phyloP scores from a whole-genome alignment of 2,888 invertebrate genomes.

The Thymelicus lineola region DNA sequence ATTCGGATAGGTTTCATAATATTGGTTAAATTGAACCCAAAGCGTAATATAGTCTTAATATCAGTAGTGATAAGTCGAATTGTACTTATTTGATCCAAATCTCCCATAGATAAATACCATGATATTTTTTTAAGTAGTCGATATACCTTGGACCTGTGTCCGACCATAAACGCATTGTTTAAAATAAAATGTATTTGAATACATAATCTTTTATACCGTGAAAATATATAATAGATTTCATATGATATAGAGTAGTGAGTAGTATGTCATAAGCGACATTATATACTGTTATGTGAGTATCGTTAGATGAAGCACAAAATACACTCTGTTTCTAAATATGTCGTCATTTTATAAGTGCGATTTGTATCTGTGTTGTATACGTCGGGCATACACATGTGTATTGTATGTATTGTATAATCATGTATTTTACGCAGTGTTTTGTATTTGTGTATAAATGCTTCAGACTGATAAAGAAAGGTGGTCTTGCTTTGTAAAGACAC shows the following conservation, averaged over 20 bases:
- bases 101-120: conserved; percentile 34
- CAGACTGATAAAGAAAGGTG: conserved; percentile 56
- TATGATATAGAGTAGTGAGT: conserved; percentile 37
- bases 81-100: conserved; percentile 46
- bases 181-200: conserved; percentile 37
- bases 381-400: conserved; percentile 61
- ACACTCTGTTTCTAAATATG: conserved; percentile 64
- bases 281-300: conserved; percentile 45
- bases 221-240: conserved; percentile 46
- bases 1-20: conserved; percentile 35
- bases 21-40: conserved; percentile 55
- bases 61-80: conserved; percentile 44
- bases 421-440: conserved; percentile 64
- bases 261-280: conserved; percentile 27
- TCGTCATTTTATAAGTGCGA: conserved; percentile 51
- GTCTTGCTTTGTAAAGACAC: conserved; percentile 56
- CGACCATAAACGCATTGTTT: conserved; percentile 37
- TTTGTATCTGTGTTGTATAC: conserved; percentile 69
- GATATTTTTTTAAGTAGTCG: conserved; percentile 38
- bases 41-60: conserved; percentile 54
- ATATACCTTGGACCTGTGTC: conserved; percentile 33
- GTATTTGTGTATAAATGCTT: conserved; percentile 67
- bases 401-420: conserved; percentile 59
- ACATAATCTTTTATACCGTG: conserved; percentile 47
- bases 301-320: conserved; percentile 70